These are phyloP conservation scores for Gnatocerus cornutus DNA, from an alignment of 2,888 invertebrate genomes.

Conservation along the genomic window DNA sequence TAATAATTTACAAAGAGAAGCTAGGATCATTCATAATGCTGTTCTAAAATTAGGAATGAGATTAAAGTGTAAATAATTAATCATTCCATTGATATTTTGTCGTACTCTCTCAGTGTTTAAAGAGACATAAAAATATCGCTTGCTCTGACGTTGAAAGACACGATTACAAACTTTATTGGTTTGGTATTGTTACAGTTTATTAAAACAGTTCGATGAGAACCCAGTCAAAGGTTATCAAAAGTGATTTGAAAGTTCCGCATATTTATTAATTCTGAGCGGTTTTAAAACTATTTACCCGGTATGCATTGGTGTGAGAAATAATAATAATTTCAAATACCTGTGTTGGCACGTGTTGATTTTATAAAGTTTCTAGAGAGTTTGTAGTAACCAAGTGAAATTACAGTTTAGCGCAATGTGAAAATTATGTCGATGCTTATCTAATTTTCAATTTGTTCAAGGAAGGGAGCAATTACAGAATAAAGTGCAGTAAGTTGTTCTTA, in stretches of 20 bases:
- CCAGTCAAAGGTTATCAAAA: slow-evolving; percentile 29
- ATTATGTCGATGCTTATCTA: too few relatives aligned
- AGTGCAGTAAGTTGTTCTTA: too few relatives aligned
- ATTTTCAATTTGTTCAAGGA: too few relatives aligned
- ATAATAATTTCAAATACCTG: too few relatives aligned
- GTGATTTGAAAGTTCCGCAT: slow-evolving; percentile 27
- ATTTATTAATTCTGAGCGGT: slow-evolving; percentile 26
- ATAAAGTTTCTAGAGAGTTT: too few relatives aligned
- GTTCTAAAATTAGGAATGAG: slow-evolving; percentile 1
- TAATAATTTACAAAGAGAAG: too few relatives aligned
- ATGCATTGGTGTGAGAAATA: slow-evolving; percentile 7
- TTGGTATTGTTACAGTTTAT: slow-evolving; percentile 23
- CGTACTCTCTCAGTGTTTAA: not conserved
- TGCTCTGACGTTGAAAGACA: slow-evolving; percentile 21
- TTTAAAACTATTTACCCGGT: slow-evolving; percentile 21
- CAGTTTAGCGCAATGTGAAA: too few relatives aligned
- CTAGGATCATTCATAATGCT: not conserved
- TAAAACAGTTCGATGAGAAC: slow-evolving; percentile 20
- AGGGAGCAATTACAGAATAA: too few relatives aligned
- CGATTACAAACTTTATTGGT: slow-evolving; percentile 28
- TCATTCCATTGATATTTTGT: slow-evolving; percentile 18
- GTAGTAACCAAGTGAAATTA: too few relatives aligned
- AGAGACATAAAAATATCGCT: slow-evolving; percentile 14
- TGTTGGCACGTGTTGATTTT: too few relatives aligned
- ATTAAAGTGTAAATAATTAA: slow-evolving; percentile 19